A percentile compares a stretch with the other conserved stretches of the same genome.
Evolutionary conservation across 2,888 invertebrate species (phyloP).

Genomic region (Norana najaformis): DNA sequence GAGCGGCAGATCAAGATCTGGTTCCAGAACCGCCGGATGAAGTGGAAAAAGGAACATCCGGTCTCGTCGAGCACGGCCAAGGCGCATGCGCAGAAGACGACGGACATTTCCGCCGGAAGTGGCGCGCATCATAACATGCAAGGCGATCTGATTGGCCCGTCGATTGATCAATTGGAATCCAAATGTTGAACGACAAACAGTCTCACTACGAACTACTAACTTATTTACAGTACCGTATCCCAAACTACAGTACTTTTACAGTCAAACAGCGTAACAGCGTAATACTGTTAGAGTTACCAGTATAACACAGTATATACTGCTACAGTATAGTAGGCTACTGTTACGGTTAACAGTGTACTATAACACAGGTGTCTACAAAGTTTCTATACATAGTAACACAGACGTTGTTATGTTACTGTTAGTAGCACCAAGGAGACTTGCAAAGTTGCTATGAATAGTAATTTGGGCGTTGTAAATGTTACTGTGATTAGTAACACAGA

Average conservation of each 20-base stretch:
- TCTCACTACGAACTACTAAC: conserved; percentile 9
- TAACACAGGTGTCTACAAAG: not conserved
- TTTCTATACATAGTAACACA: not conserved
- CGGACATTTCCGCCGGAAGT: conserved; percentile 10
- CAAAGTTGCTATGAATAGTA: not conserved
- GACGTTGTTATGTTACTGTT: not conserved
- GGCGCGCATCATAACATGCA: not conserved
- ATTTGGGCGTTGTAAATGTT: not conserved
- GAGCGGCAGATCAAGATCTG: conserved; percentile 79
- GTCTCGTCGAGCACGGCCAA: conserved; percentile 10
- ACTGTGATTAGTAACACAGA: too few species aligned
- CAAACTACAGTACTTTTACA: not conserved
- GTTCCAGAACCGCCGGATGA: conserved; percentile 95
- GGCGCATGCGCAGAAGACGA: conserved; percentile 8
- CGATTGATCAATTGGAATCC: conserved; percentile 20
- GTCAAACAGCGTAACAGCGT: not conserved
- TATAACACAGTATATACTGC: not conserved
- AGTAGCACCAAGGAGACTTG: not conserved
- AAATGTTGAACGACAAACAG: not conserved
- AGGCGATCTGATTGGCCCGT: conserved; percentile 21
- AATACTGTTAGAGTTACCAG: not conserved
- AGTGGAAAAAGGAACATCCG: conserved; percentile 95
- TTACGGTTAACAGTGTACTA: not conserved
- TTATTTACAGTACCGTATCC: conserved; percentile 13
- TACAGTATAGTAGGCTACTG: too few species aligned